These are phyloP conservation scores for Archivesica marissinica DNA, from an alignment of 1,140 invertebrate species.

Conservation along the genomic window DNA sequence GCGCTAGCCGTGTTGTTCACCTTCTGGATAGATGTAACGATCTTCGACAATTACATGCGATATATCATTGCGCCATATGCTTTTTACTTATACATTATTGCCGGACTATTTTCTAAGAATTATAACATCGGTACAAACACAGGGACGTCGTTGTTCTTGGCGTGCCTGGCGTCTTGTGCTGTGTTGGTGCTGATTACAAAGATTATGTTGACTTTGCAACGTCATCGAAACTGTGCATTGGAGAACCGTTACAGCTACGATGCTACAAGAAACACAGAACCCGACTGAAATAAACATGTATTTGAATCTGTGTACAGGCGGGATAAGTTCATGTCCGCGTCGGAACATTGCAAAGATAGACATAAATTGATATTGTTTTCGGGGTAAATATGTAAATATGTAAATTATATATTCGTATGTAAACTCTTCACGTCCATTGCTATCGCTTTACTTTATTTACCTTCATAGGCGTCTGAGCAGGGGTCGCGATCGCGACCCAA, in stretches of 20 bases:
- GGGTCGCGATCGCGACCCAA: too few species aligned
- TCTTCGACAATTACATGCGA: constrained; percentile 28
- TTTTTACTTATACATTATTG: neutral
- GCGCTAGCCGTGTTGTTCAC: neutral
- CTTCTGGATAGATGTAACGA: neutral
- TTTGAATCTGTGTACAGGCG: too few species aligned
- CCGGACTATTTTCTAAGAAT: constrained; percentile 7
- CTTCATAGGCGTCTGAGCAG: too few species aligned
- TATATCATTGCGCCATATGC: constrained; percentile 17
- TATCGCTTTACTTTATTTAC: too few species aligned
- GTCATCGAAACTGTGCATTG: neutral
- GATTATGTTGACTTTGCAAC: neutral
- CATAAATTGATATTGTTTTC: too few species aligned
- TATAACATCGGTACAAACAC: constrained; percentile 16
- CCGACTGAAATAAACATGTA: too few species aligned
- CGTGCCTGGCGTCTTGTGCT: neutral
- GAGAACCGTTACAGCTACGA: constrained; percentile 10
- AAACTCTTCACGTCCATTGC: too few species aligned
- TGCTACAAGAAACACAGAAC: neutral
- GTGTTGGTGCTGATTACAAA: neutral
- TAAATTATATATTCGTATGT: too few species aligned
- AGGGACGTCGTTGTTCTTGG: neutral
- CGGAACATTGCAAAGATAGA: too few species aligned
- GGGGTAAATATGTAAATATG: too few species aligned
- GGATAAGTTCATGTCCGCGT: too few species aligned